Evolutionary conservation across 2,888 invertebrate genomes (phyloP), one percentile per base, ranked within the genome.

Genomic region (Muscina levida): DNA sequence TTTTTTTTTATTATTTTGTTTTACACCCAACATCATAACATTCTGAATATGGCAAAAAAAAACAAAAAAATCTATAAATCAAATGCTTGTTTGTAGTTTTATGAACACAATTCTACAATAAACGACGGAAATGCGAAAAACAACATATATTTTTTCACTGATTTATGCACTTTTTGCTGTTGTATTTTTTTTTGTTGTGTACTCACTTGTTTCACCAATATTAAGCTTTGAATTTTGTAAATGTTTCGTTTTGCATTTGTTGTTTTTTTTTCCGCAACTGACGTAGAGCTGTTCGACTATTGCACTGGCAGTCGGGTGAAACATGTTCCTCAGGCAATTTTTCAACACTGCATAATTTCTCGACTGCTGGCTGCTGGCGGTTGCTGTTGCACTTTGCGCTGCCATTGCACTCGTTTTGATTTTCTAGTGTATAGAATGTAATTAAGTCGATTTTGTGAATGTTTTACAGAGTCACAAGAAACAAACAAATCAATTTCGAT

Each of bases 51-150:
- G 3, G 31, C 31, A 31, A 31, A 31, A 31, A 31, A 8, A 31
- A 5, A 53, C 13, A 53, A 24, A 72, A n/a, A 56, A 46, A 68
- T 48, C 31, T 22, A 48, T 48, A 72, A 62, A 51, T 72, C 37
- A 19, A 37, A 22, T 57, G 31, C 46, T 13, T 62, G 56, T 66
- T 74, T 3, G 4, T 5, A 31, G 8, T 31, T 31, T 31, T 31
- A 39, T 72, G 56, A 70, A 72, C 76, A 74, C 73, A 48, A 42
- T 62, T 42, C 53, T 68, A 67, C 44, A 72, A 68, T 74, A 72
- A 77, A 77, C 77, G 71, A 77, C 81, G 81, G 81, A 81, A 81
- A 72, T 81, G 53, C 31, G 56, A 51, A 19, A 74, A 68, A 62
- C 15, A 72, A 70, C 53, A 62, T n/a, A n/a, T n/a, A n/a, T 57